Base-by-base conservation (phyloP, 2,797 vertebrate genomes). In the Harpagifer antarcticus region DNA sequence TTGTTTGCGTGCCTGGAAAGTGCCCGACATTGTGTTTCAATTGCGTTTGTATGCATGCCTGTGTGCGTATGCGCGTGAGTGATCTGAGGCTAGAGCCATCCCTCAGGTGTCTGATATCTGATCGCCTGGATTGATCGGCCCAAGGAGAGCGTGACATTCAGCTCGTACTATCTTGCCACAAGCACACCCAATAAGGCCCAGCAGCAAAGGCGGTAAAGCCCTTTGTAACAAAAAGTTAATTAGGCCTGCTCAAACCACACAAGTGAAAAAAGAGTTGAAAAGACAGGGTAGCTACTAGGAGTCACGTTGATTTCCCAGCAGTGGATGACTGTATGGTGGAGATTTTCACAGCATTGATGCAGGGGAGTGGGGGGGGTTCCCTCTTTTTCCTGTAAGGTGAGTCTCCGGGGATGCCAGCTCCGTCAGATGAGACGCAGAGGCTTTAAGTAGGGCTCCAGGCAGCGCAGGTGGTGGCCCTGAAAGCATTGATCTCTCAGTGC, bases 61-160 rank as follows among this genome's bases (percentile, higher is more conserved):
- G 73, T 48, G 71, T 54, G 23, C 12, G 75, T 56, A 48, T 67
- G 78, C 10, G 63, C 48, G 16, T 33, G 83, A 85, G 76, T 33
- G 76, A 88, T 90, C 84, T 76, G 67, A 61, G 76, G 81, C 85
- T 72, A 20, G 76, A 86, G 86, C 84, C 75, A 63, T 93, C 91
- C 92, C 91, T 90, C 85, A 90, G 88, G 91, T 90, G 92, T 90
- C 91, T 80, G 92, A 91, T 94, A 94, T 94, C 93, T 90, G 93
- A 95, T 94, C 88, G 86, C 74, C 71, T 68, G 20, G 81, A 95
- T 94, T 91, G 94, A 95, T 93, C 81, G 47, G 78, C 84, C 89
- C 93, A 95, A 93, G 94, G 93, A 94, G 89, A 94, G 86, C 64
- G 64, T 92, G 93, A 94, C 94, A 90, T 95, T 94, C 92, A 93